Conservation (phyloP, 2,797 vertebrate genomes). For the Falco naumanni region DNA sequence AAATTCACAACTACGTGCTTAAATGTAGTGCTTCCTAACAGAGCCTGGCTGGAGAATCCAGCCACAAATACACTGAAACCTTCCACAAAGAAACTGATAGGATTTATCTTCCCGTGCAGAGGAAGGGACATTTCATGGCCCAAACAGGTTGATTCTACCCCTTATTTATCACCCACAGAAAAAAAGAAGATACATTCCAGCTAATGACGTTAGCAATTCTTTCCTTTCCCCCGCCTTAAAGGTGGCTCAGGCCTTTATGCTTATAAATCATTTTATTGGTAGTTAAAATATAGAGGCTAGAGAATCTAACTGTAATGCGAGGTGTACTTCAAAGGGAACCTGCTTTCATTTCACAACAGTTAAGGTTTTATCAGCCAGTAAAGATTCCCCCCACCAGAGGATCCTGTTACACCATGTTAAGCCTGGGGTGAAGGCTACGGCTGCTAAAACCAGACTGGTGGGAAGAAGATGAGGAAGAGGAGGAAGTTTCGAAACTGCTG, state of each 20-base stretch:
- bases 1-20: neutral
- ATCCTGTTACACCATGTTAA: slow-evolving; percentile 62
- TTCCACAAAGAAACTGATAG: neutral
- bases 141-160: neutral
- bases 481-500: neutral
- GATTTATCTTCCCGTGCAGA: slow-evolving; percentile 6
- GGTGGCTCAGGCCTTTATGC: slow-evolving; percentile 53
- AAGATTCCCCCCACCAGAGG: slow-evolving; percentile 53
- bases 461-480: neutral
- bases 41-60: neutral
- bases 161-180: neutral
- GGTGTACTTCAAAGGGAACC: slow-evolving; percentile 65
- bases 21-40: neutral
- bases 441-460: neutral
- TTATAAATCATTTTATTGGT: slow-evolving; percentile 71
- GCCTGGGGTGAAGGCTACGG: neutral
- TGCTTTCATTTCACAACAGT: slow-evolving; percentile 36
- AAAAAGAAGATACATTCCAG: neutral
- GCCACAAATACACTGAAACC: neutral
- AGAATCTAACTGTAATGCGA: slow-evolving; percentile 30
- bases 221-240: slow-evolving; percentile 18
- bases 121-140: slow-evolving; percentile 25
- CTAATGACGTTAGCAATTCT: neutral
- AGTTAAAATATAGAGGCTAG: slow-evolving; percentile 45
- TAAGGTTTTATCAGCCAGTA: slow-evolving; percentile 64